phyloP scores from a whole-genome alignment of 2,888 invertebrate genomes.

The Graphium colonna region DNA sequence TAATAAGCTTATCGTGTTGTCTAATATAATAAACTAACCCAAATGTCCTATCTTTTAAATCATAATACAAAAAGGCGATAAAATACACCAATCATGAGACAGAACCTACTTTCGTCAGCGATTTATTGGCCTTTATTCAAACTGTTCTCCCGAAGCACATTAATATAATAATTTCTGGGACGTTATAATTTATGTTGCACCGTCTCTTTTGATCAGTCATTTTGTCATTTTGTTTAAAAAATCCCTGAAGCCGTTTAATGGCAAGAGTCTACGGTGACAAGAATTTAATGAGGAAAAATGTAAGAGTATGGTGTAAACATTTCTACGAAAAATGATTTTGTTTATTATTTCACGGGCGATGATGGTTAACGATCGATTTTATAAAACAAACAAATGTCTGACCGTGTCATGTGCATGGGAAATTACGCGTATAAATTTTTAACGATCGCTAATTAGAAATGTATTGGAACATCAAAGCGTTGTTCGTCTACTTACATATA shows the following conservation, averaged over 20 bases:
- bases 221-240: neutral
- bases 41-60: no score
- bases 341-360: neutral
- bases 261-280: neutral
- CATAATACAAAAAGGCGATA: neutral
- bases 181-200: conserved; percentile 5
- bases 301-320: neutral
- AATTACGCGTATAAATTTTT: neutral
- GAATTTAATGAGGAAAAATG: neutral
- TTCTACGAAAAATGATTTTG: neutral
- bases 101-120: conserved; percentile 1
- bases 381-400: neutral
- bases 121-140: conserved; percentile 21
- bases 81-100: neutral
- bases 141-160: neutral
- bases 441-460: neutral
- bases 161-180: conserved; percentile 10
- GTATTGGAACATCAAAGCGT: neutral
- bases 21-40: no score
- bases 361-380: neutral
- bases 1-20: no score
- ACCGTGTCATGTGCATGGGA: neutral
- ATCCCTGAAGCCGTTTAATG: conserved; percentile 3
- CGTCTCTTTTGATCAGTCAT: conserved; percentile 9
- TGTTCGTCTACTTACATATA: conserved; percentile 8